Evolutionary conservation across 2,797 vertebrate species (phyloP).

Genomic region (Poecilia gillii): DNA sequence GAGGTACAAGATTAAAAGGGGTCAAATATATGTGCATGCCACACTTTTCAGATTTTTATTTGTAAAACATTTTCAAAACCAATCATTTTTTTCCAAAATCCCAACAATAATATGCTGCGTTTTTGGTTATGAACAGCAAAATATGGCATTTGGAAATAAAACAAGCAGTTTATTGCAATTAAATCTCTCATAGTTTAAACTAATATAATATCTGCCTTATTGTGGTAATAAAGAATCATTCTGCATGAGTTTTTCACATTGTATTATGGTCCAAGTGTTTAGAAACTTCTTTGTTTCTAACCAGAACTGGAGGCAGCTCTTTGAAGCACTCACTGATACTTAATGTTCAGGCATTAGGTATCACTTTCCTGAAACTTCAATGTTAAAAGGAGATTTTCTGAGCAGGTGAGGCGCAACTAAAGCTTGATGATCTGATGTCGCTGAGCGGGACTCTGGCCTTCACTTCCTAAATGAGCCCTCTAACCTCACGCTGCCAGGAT

Average conservation of each 20-base stretch:
- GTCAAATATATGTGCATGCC: neutral
- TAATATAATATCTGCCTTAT: neutral
- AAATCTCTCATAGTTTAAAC: neutral
- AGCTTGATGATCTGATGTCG: slow-evolving; percentile 57
- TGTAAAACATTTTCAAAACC: neutral
- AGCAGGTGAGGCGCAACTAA: slow-evolving; percentile 68
- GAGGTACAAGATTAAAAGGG: too few relatives aligned
- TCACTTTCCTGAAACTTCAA: slow-evolving; percentile 34
- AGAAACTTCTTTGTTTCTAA: neutral
- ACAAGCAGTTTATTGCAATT: too few relatives aligned
- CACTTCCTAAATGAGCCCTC: slow-evolving; percentile 72
- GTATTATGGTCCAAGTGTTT: neutral
- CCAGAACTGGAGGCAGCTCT: slow-evolving; percentile 2
- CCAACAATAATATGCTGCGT: neutral
- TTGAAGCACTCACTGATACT: slow-evolving; percentile 32
- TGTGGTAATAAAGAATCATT: neutral
- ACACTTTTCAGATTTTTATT: neutral
- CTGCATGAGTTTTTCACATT: neutral
- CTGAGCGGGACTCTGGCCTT: slow-evolving; percentile 68
- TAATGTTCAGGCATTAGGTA: slow-evolving; percentile 30
- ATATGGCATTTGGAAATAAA: neutral
- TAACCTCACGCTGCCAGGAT: slow-evolving; percentile 70
- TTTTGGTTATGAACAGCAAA: neutral
- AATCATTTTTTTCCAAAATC: neutral
- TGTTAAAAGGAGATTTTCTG: slow-evolving; percentile 58